These are phyloP conservation scores for Gymnothorax reevesii DNA, from an alignment of 2,797 vertebrate species.

Conservation along the genomic window DNA sequence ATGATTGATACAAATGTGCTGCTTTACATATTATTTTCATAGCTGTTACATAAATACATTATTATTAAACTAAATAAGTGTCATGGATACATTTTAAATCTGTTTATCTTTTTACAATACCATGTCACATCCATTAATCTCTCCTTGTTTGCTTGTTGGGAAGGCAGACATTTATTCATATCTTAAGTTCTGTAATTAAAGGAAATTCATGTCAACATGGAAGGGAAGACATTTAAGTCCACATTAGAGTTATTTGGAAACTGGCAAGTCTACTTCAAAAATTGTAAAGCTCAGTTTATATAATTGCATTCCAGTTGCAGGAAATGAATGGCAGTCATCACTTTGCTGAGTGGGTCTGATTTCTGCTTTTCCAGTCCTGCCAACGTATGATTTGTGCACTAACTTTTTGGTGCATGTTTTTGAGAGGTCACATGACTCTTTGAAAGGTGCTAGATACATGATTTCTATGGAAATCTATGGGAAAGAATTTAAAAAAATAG, in stretches of 20 bases:
- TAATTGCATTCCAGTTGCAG: neutral
- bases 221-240: slow-evolving; percentile 64
- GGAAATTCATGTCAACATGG: slow-evolving; percentile 47
- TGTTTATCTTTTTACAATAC: slow-evolving; percentile 58
- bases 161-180: slow-evolving; percentile 26
- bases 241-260: slow-evolving; percentile 16
- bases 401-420: neutral
- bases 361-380: slow-evolving; percentile 18
- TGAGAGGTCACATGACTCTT: neutral
- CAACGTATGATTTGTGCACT: slow-evolving; percentile 6
- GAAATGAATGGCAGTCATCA: slow-evolving; percentile 7
- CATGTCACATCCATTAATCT: slow-evolving; percentile 30
- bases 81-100: slow-evolving; percentile 56
- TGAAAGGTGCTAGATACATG: no score
- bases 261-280: neutral
- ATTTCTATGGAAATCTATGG: no score
- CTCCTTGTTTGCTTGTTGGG: slow-evolving; percentile 34
- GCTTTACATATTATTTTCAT: no score
- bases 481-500: no score
- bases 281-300: neutral
- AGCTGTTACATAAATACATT: no score
- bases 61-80: slow-evolving; percentile 62
- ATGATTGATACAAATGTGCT: slow-evolving; percentile 55
- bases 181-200: neutral
- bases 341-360: neutral